Percentiles rank a stretch among this genome's conserved stretches.
Evolutionary conservation across 2,888 invertebrate species (phyloP).

Genomic region (Eupithecia insigniata): DNA sequence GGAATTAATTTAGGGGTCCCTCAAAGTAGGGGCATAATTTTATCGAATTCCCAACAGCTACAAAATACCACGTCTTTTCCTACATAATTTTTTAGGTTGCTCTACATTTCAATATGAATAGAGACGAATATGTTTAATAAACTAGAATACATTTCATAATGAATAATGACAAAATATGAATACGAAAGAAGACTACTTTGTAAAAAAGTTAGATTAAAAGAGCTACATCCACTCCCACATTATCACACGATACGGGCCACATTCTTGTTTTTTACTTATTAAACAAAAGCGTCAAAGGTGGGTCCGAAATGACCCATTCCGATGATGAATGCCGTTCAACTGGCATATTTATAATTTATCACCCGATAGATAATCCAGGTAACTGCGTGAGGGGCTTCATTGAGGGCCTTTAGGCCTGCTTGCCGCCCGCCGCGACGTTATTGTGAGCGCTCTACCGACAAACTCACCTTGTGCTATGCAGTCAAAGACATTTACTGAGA

Average conservation of each 20-base stretch:
- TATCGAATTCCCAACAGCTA: constrained; percentile 3
- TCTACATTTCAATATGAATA: not conserved
- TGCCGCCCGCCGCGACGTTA: constrained; percentile 69
- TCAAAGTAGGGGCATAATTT: constrained; percentile 12
- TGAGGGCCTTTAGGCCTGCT: constrained; percentile 62
- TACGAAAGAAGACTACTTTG: not conserved
- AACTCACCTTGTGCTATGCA: constrained; percentile 40
- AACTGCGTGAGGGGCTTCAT: constrained; percentile 66
- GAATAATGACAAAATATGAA: constrained; percentile 6
- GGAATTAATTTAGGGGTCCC: constrained; percentile 17
- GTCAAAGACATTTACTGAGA: constrained; percentile 28
- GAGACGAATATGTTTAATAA: not conserved
- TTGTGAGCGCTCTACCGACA: constrained; percentile 58
- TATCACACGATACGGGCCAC: constrained; percentile 33
- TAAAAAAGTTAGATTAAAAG: constrained; percentile 15
- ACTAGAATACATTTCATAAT: not conserved
- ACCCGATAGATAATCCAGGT: constrained; percentile 79
- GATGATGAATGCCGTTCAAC: constrained; percentile 78
- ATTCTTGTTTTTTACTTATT: constrained; percentile 53
- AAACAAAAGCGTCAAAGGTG: constrained; percentile 54
- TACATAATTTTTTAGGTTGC: not conserved
- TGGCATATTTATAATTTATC: constrained; percentile 83
- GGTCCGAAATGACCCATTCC: constrained; percentile 66
- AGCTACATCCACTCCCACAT: constrained; percentile 23
- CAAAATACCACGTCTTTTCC: not conserved